Base-by-base conservation (phyloP, 2,113 vertebrate genomes). In the Kryptolebias marmoratus region DNA sequence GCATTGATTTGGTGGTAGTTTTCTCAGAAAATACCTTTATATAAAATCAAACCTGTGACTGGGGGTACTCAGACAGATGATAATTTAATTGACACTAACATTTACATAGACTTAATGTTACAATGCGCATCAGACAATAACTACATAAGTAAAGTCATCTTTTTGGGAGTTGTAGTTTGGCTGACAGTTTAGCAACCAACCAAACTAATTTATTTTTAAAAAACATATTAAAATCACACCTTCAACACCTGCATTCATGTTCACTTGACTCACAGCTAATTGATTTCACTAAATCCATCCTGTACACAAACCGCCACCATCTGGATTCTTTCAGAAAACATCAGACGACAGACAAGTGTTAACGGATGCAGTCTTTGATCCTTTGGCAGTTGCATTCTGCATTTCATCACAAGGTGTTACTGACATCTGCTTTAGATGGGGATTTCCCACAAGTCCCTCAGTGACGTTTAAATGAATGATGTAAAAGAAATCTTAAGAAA, bases 251-350 rank as follows among this genome's bases (percentile, higher is more conserved):
- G 62, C 15, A 36, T 52, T 80, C 69, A 45, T 75, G 75, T 85
- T 71, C 64, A 59, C 73, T 80, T 71, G 68, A 78, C 67, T 71
- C 55, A 42, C 32, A 0, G 63, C 57, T 87, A 79, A 90, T 87
- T 85, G 84, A 82, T 79, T 75, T 68, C 50, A 62, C 16, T 27
- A 57, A 82, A 78, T 64, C 71, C 42, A 9, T 55, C 61, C 57
- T 42, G 63, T 16, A 42, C 27, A 68, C 9, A 3, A 55, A 67
- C 11, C 75, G 55, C 71, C 48, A 63, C 83, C 85, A 86, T 88
- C 89, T 89, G 88, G 16, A 58, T 73, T 60, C 81, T 54, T 61
- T 82, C 82, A 60, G 59, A 65, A 68, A 64, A 22, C 22, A 22
- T 60, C 58, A 32, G 79, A 77, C 72, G 75, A 80, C 77, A 66